Conservation (phyloP, 2,888 invertebrate genomes). For the Tethea ocularis region DNA sequence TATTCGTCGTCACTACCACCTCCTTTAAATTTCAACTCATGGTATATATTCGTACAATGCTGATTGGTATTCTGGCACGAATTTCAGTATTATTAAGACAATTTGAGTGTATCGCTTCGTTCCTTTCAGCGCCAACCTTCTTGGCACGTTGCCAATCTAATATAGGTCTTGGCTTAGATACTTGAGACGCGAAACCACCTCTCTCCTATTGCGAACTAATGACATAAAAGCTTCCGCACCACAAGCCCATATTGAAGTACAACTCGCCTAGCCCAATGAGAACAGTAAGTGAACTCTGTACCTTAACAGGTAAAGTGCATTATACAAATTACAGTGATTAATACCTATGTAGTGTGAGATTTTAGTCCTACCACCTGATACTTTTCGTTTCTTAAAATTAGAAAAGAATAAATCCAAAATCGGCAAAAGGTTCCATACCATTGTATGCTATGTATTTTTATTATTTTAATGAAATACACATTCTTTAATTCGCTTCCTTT, state of each 20-base stretch:
- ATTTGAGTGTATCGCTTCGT: not conserved
- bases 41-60: not conserved
- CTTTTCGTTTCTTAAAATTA: no score
- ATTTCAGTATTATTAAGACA: constrained; percentile 3
- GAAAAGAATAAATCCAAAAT: no score
- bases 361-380: no score
- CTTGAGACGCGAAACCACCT: not conserved
- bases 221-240: not conserved
- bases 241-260: not conserved
- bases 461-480: no score
- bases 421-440: no score
- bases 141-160: constrained; percentile 3
- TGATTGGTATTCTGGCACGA: constrained; percentile 3
- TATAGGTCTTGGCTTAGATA: constrained; percentile 1
- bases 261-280: not conserved
- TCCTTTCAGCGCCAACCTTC: not conserved
- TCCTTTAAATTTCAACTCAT: no score
- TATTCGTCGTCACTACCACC: no score
- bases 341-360: no score
- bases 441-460: no score
- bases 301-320: not conserved
- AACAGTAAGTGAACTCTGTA: not conserved
- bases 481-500: no score
- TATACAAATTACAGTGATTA: not conserved
- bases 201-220: not conserved